These are phyloP conservation scores for Alexandromys fortis DNA, from an alignment of 2,113 vertebrate genomes.

Conservation along the genomic window DNA sequence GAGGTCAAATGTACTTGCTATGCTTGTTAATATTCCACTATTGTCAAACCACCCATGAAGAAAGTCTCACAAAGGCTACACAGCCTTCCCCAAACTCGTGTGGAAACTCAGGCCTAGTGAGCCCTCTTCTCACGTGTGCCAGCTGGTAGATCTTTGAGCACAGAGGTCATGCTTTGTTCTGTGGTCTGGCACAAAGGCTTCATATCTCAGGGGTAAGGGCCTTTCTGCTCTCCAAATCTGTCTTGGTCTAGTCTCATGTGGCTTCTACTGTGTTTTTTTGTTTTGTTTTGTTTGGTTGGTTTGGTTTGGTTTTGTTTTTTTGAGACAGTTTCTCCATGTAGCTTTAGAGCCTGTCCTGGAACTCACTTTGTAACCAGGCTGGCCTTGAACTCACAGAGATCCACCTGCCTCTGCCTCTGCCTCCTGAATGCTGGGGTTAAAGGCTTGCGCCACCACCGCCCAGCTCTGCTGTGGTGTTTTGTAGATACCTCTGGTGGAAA, in stretches of 20 bases:
- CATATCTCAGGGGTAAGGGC: not conserved
- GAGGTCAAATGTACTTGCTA: not conserved
- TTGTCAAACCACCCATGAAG: not conserved
- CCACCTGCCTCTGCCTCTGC: too few relatives aligned
- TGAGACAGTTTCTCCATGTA: too few relatives aligned
- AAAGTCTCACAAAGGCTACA: not conserved
- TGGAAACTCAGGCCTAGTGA: not conserved
- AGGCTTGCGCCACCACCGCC: too few relatives aligned
- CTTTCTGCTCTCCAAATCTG: not conserved
- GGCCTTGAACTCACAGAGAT: too few relatives aligned
- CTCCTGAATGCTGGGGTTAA: too few relatives aligned
- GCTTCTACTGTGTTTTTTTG: not conserved
- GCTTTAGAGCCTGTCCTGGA: too few relatives aligned
- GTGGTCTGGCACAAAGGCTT: not conserved
- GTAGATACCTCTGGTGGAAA: not conserved
- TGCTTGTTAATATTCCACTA: not conserved
- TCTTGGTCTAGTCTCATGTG: not conserved
- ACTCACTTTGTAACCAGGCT: too few relatives aligned
- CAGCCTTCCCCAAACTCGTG: too few relatives aligned
- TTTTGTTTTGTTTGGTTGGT: too few relatives aligned
- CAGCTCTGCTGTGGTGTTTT: not conserved
- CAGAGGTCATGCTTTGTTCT: not conserved
- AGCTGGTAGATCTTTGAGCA: not conserved
- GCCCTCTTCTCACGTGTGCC: not conserved
- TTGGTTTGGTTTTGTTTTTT: too few relatives aligned